Conservation (phyloP, 2,113 vertebrate species). For the Plectropomus leopardus region DNA sequence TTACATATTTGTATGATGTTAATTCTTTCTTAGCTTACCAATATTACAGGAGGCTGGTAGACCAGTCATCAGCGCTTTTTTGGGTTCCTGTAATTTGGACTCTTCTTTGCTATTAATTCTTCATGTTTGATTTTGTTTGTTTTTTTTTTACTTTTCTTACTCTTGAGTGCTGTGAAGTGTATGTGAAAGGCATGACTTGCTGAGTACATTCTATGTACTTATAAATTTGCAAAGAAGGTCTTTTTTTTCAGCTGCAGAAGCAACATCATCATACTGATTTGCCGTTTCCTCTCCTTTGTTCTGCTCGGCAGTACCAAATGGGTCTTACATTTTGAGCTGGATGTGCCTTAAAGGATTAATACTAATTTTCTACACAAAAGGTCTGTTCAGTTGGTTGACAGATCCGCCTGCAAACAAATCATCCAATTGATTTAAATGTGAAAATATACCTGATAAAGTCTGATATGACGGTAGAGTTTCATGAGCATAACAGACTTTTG, state of each 20-base stretch:
- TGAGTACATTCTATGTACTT: conserved; percentile 81
- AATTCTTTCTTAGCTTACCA: conserved; percentile 83
- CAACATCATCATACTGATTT: conserved; percentile 79
- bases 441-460: conserved; percentile 37
- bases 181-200: conserved; percentile 85
- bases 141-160: conserved; percentile 71
- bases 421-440: conserved; percentile 34
- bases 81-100: conserved; percentile 77
- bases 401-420: conserved; percentile 59
- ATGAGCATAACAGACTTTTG: conserved; percentile 13
- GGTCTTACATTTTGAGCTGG: conserved; percentile 81
- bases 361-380: conserved; percentile 68
- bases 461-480: conserved; percentile 1
- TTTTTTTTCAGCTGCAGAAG: conserved; percentile 65
- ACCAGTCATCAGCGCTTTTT: conserved; percentile 59
- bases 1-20: conserved; percentile 86
- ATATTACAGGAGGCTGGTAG: conserved; percentile 77
- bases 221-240: conserved; percentile 72
- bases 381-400: conserved; percentile 68
- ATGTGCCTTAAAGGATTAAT: conserved; percentile 86
- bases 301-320: conserved; percentile 72
- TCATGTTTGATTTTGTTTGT: conserved; percentile 74
- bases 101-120: conserved; percentile 83
- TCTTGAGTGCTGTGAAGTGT: conserved; percentile 83
- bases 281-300: conserved; percentile 70